These are phyloP conservation scores for Panulirus ornatus DNA, from an alignment of 1,140 invertebrate species.

Conservation along the genomic window DNA sequence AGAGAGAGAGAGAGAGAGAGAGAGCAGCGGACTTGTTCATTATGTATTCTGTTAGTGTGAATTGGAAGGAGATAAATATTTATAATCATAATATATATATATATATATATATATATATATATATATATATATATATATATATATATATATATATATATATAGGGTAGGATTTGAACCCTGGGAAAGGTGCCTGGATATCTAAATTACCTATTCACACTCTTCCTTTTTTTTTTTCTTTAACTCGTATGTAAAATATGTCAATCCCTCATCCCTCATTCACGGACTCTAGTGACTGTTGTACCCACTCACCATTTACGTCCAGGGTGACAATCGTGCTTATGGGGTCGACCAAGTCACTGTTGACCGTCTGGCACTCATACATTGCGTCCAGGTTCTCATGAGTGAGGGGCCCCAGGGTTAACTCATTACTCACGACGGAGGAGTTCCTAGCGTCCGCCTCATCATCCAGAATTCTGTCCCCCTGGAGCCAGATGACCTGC, in stretches of 20 bases:
- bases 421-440: conserved; percentile 75
- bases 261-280: neutral
- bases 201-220: neutral
- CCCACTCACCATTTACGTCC: conserved; percentile 45
- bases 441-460: neutral
- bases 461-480: neutral
- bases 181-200: neutral
- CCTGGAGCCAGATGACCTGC: conserved; percentile 35
- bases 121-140: conserved; percentile 21
- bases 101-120: conserved; percentile 9
- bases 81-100: neutral
- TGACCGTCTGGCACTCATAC: conserved; percentile 76
- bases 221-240: neutral
- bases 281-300: no score
- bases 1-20: no score
- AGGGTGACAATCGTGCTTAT: conserved; percentile 29
- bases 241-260: neutral
- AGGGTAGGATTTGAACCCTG: neutral
- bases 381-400: conserved; percentile 75
- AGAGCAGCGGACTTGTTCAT: no score
- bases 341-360: conserved; percentile 77
- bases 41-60: no score
- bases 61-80: no score
- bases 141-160: conserved; percentile 50
- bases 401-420: conserved; percentile 75